Conservation (phyloP, 2,113 vertebrate genomes). For the Steatornis caripensis region DNA sequence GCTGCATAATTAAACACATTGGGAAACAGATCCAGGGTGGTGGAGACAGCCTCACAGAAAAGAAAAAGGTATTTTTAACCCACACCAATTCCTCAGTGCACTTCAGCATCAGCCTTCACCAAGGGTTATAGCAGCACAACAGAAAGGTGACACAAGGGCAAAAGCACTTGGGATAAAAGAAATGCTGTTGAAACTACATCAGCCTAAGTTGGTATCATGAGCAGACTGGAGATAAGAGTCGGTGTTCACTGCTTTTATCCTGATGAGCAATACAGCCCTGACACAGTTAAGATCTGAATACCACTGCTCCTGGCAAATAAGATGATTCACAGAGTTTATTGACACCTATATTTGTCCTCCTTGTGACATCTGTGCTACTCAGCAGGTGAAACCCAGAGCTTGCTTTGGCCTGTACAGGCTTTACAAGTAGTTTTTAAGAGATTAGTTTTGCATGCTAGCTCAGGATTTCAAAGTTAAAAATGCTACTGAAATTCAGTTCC, state of each 20-base stretch:
- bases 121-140: background rate
- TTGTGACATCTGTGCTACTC: background rate
- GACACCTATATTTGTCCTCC: background rate
- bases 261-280: background rate
- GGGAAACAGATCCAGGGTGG: background rate
- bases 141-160: background rate
- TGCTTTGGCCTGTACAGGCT: background rate
- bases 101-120: background rate
- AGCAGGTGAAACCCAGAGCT: background rate
- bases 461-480: background rate
- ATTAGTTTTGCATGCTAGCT: background rate
- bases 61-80: background rate
- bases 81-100: background rate
- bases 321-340: background rate
- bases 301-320: background rate
- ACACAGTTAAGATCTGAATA: background rate
- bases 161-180: background rate
- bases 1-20: background rate
- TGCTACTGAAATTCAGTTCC: background rate
- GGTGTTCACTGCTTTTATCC: background rate
- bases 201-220: background rate
- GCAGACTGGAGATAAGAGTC: background rate
- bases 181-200: background rate
- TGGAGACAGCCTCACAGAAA: background rate
- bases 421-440: background rate